Percentiles rank a stretch among this genome's conserved stretches.
Evolutionary conservation across 1,140 invertebrate genomes (phyloP).

Genomic region (Lepidostoma basale): DNA sequence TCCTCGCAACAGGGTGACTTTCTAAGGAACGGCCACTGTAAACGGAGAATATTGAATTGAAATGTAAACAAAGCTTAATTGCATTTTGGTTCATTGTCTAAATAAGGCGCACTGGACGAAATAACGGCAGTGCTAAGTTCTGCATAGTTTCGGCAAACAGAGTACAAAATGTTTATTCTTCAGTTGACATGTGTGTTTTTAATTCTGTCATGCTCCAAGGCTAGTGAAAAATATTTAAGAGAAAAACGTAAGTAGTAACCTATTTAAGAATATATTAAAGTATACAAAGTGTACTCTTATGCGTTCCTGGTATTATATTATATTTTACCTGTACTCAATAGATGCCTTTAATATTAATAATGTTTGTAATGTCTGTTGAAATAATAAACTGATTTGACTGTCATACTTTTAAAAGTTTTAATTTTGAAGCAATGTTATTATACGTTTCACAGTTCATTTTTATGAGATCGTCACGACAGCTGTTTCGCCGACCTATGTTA

Average conservation of each 20-base stretch:
- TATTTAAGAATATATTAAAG: not conserved
- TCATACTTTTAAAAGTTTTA: too few relatives aligned
- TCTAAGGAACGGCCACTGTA: not conserved
- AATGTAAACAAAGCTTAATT: not conserved
- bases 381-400: not conserved
- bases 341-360: too few relatives aligned
- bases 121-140: too few relatives aligned
- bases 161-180: slow-evolving; percentile 24
- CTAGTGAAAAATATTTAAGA: slow-evolving; percentile 33
- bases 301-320: too few relatives aligned
- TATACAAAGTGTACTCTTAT: too few relatives aligned
- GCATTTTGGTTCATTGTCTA: not conserved
- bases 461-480: too few relatives aligned
- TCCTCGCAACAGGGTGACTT: slow-evolving; percentile 32
- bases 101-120: not conserved
- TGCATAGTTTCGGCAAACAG: too few relatives aligned
- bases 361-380: too few relatives aligned
- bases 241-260: slow-evolving; percentile 38
- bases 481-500: too few relatives aligned
- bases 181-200: slow-evolving; percentile 3
- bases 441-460: too few relatives aligned
- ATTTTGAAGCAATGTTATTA: too few relatives aligned
- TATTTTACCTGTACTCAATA: too few relatives aligned
- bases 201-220: not conserved
- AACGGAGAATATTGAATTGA: not conserved